Base-by-base conservation (phyloP, 2,888 invertebrate species). In the Escarpia spicata region DNA sequence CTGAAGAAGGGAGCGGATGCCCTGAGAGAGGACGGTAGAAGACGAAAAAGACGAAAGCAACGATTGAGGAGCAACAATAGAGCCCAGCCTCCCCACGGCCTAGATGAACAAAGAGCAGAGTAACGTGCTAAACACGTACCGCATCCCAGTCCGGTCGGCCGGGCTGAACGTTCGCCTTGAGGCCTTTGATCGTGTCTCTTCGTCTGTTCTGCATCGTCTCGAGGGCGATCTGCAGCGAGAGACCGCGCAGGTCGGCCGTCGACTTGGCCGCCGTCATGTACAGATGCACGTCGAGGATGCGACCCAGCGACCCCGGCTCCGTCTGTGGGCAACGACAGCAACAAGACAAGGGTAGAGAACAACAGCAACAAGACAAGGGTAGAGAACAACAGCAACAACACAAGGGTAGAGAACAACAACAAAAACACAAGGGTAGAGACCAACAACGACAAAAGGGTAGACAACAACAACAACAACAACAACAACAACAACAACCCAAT, bases 281-380 rank as follows among this genome's bases (percentile, higher is more conserved):
- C 98, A 99, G 98, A 97, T 99, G 99, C 98, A 99, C 99, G 96
- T 99, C 98, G 91, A 99, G 97, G 96, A 98, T 99, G 95, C 98
- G 97, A 10, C 90, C 75, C 3, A 91, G 8, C 26, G 75, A 75
- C 19, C 75, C 75, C 75, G 19, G 75, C 75, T 75, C 75, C 26
- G 75, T 75, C 75, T 75, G 75, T 4, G 19, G 75, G 26, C 75
- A 4, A 75, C 75, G 75, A 75, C 75, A 75, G 75, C 26, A n/a
- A 19, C 19, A 6, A 75, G 19, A 75, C 75, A 75, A 75, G 75
- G n/a, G 15, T 15, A 19, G n/a, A 26, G 26, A 75, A 75, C 75
- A 26, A 52, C 52, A 52, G 10, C 52, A 52, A 52, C 52, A 15
- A 52, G 4, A 52, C 52, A 52, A 52, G 2, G 52, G 2, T 9